Percentiles rank a stretch among this genome's conserved stretches.
Evolutionary conservation across 1,140 invertebrate species (phyloP).

Genomic region (Drosophila aff.): DNA sequence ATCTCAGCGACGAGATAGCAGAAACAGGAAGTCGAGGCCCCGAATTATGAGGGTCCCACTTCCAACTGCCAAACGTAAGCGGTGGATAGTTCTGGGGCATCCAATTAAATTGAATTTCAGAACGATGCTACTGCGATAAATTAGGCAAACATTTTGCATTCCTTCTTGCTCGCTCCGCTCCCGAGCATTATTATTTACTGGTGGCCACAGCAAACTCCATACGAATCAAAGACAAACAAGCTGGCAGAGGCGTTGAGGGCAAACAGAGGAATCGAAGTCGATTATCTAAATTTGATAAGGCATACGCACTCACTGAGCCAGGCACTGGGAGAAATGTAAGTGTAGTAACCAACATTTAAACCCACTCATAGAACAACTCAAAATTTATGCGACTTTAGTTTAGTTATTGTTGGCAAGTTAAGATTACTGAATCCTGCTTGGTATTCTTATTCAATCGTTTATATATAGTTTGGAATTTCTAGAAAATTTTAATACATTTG

Average conservation of each 20-base stretch:
- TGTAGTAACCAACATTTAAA: fast-evolving
- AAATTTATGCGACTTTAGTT: neutral
- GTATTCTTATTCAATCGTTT: neutral
- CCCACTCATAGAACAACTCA: neutral
- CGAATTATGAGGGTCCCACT: constrained; percentile 71
- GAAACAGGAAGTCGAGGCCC: constrained; percentile 54
- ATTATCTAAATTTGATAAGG: constrained; percentile 76
- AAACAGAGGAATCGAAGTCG: constrained; percentile 63
- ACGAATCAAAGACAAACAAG: constrained; percentile 47
- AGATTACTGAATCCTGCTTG: neutral
- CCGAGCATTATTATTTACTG: constrained; percentile 33
- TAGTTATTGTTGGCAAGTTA: neutral
- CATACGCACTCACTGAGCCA: constrained; percentile 35
- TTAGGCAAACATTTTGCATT: constrained; percentile 73
- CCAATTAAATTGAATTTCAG: constrained; percentile 82
- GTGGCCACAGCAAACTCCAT: constrained; percentile 33
- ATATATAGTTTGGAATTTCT: no score
- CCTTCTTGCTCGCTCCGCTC: constrained; percentile 4
- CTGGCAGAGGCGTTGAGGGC: constrained; percentile 56
- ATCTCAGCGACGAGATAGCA: constrained; percentile 63
- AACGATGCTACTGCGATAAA: constrained; percentile 82
- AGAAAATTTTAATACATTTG: no score
- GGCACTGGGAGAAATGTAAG: constrained; percentile 5
- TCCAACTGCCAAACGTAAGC: constrained; percentile 6
- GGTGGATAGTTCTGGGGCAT: constrained; percentile 48